These are phyloP conservation scores for Eulemur rufifrons DNA, from an alignment of 2,113 vertebrate species.

Conservation along the genomic window DNA sequence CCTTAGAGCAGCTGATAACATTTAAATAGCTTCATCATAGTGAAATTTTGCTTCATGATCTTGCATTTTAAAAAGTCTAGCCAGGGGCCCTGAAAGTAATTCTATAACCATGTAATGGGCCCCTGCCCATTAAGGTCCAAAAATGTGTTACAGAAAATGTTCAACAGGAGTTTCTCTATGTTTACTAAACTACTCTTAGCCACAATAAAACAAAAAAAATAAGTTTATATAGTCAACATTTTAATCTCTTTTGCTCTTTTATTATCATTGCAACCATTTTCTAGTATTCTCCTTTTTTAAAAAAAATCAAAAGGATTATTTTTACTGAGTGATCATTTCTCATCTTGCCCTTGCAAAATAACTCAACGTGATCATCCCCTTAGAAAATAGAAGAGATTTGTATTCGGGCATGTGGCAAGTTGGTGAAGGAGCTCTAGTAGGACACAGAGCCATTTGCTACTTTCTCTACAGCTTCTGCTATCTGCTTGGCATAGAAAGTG, in stretches of 20 bases:
- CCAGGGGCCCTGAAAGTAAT: slow-evolving; percentile 61
- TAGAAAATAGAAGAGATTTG: not conserved
- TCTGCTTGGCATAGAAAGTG: not conserved
- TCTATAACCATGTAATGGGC: slow-evolving; percentile 54
- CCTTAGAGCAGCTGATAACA: slow-evolving; percentile 51
- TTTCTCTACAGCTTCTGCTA: not conserved
- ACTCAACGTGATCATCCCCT: not conserved
- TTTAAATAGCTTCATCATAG: slow-evolving; percentile 58
- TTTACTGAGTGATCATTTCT: not conserved
- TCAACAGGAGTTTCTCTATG: not conserved
- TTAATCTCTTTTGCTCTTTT: not conserved
- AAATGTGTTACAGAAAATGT: slow-evolving; percentile 16
- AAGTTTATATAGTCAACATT: not conserved
- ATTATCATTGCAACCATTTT: not conserved
- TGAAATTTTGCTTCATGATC: slow-evolving; percentile 62
- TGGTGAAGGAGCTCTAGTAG: not conserved
- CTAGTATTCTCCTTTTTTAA: not conserved
- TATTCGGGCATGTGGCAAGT: no score
- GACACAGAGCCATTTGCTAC: not conserved
- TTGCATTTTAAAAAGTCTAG: slow-evolving; percentile 69
- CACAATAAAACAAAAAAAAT: not conserved
- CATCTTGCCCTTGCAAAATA: not conserved
- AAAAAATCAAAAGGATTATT: not conserved
- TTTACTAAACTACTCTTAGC: not conserved
- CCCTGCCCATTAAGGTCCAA: slow-evolving; percentile 34